A percentile compares a stretch with the other conserved stretches of the same genome.
phyloP scores from a whole-genome alignment of 2,797 vertebrate genomes.

The Takifugu rubripes region DNA sequence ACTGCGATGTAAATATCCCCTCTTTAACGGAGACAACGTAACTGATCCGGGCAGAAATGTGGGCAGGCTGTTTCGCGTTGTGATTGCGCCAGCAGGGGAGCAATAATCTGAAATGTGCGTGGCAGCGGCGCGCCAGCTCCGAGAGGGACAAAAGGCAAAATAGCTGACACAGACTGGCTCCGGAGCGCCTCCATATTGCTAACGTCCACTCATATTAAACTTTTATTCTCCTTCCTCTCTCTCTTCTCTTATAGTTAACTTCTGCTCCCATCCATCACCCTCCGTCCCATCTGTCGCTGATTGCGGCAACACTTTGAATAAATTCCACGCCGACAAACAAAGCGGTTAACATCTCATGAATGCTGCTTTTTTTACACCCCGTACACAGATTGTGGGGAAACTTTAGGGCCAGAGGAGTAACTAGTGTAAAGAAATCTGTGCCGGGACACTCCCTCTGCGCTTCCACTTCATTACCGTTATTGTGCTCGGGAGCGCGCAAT shows the following conservation, averaged over 20 bases:
- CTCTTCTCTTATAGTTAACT: constrained; percentile 60
- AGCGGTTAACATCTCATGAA: constrained; percentile 88
- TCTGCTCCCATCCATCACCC: constrained; percentile 66
- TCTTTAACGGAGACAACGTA: not conserved
- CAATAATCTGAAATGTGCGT: not conserved
- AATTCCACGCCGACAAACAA: constrained; percentile 73
- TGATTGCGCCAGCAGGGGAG: constrained; percentile 4
- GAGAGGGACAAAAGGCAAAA: constrained; percentile 4
- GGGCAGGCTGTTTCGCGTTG: not conserved
- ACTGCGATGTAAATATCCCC: not conserved
- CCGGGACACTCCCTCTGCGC: constrained; percentile 64
- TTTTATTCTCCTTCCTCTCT: constrained; percentile 20
- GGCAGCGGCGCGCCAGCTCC: not conserved
- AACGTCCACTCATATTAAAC: constrained; percentile 56
- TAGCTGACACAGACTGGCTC: constrained; percentile 46
- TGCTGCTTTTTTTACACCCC: constrained; percentile 78
- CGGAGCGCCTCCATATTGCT: constrained; percentile 57
- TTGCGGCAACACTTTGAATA: constrained; percentile 77
- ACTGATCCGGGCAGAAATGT: not conserved
- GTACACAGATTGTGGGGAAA: constrained; percentile 67
- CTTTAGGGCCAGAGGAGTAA: constrained; percentile 65
- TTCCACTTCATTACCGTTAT: constrained; percentile 80
- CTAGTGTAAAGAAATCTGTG: constrained; percentile 69
- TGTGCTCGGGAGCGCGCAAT: constrained; percentile 74
- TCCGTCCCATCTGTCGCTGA: constrained; percentile 85